phyloP scores from a whole-genome alignment of 2,888 invertebrate genomes.

The Brachyptera putata region DNA sequence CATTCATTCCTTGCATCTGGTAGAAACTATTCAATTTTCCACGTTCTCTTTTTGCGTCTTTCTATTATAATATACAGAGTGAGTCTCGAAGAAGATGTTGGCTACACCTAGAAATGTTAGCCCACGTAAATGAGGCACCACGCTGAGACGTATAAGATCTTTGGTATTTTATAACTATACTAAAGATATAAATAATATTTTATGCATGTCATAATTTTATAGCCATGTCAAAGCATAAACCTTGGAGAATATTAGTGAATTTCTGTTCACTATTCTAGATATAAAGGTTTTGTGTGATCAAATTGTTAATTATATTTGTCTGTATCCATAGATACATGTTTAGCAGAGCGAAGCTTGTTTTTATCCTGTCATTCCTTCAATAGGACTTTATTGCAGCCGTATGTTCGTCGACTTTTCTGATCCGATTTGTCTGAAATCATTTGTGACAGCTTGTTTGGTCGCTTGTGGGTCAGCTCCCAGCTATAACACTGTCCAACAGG shows the following conservation, averaged over 20 bases:
- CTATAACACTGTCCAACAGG: too few species aligned
- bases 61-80: too few species aligned
- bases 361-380: slow-evolving; percentile 20
- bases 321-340: not conserved
- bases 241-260: slow-evolving; percentile 11
- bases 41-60: not conserved
- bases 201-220: slow-evolving; percentile 19
- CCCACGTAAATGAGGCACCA: slow-evolving; percentile 17
- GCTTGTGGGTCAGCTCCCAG: not conserved
- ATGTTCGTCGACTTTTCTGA: slow-evolving; percentile 49
- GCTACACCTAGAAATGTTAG: slow-evolving; percentile 1
- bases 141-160: not conserved
- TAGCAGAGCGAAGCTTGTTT: slow-evolving; percentile 18
- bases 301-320: not conserved
- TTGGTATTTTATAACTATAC: not conserved
- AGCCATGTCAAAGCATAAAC: slow-evolving; percentile 13
- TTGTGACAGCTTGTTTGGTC: slow-evolving; percentile 21
- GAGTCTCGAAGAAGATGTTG: slow-evolving; percentile 4
- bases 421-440: slow-evolving; percentile 44
- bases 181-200: slow-evolving; percentile 3
- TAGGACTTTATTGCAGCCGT: slow-evolving; percentile 38
- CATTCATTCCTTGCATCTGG: slow-evolving; percentile 9
- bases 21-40: not conserved
- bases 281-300: too few species aligned
- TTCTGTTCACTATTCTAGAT: too few species aligned